Base-by-base conservation (phyloP, 2,888 invertebrate genomes). In the Synanthedon myopaeformis region DNA sequence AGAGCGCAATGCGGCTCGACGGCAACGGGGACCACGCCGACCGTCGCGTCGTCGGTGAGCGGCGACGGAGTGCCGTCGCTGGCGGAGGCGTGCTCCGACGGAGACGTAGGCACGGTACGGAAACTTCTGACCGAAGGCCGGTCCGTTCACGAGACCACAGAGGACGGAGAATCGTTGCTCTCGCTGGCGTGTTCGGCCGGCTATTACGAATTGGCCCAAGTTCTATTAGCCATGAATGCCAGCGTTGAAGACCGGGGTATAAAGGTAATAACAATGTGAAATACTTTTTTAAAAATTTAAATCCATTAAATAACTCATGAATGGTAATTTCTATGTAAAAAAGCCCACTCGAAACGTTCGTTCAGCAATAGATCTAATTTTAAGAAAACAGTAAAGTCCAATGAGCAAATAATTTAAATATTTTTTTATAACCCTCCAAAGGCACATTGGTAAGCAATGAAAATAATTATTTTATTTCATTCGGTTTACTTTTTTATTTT, bases 161-260 rank as follows among this genome's bases (percentile, higher is more conserved):
- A 98, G 83, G 98, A 98, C 82, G 98, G 98, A 62, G 98, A 99
- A 85, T 97, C 97, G 71, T 89, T 99, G 59, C 90, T 99, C 59
- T 97, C 97, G 54, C 92, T 98, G 69, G 98, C 98, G 58, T 98
- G 98, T 84, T 97, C 97, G 58, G 97, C 98, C 58, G 98, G 98
- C 52, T 98, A 98, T 88, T 98, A 95, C 89, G 98, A 98, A 86
- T 91, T 98, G 64, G 98, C 97, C 65, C 97, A 98, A 91, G 97
- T 98, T 70, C 89, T 99, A 70, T 88, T 98, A 69, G 97, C 97
- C 53, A 98, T 98, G 96, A 95, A 96, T 79, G 97, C 98, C 57
- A 98, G 97, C 86, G 96, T 98, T 56, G 98, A 99, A 84, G 98
- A 98, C 82, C 91, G 98, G 58, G 98, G 98, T 57, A 95, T 97